Evolutionary conservation across 2,113 vertebrate species (phyloP).

Genomic region (Channa maculata): DNA sequence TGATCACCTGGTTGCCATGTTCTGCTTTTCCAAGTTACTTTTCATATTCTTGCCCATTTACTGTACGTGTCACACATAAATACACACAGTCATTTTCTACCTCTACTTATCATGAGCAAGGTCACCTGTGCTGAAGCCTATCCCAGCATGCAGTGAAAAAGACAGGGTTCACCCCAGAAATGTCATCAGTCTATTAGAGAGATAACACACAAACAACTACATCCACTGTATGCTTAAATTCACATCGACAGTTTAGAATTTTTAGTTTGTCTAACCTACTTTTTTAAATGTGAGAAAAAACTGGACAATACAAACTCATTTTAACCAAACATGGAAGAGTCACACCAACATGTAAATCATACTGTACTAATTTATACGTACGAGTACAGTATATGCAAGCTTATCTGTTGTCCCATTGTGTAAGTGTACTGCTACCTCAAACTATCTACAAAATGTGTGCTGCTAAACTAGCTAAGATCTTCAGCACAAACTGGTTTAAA

Average conservation of each 20-base stretch:
- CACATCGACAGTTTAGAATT: neutral
- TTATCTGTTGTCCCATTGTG: neutral
- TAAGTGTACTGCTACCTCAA: neutral
- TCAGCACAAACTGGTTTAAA: conserved; percentile 15
- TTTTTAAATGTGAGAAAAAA: neutral
- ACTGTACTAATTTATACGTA: neutral
- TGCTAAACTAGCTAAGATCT: conserved; percentile 4
- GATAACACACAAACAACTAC: neutral
- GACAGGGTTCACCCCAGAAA: neutral
- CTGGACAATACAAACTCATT: neutral
- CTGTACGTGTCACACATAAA: conserved; percentile 7
- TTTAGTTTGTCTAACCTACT: conserved; percentile 2
- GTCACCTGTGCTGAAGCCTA: too few relatives aligned
- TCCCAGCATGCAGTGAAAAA: conserved; percentile 1
- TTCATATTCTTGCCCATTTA: neutral
- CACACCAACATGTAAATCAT: neutral
- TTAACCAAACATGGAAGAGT: conserved; percentile 8
- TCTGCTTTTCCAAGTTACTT: neutral
- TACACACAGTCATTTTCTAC: conserved; percentile 3
- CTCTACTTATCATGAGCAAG: neutral
- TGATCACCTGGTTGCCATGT: conserved; percentile 22
- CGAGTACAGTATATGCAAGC: neutral
- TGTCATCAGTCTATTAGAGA: neutral
- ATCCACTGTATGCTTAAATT: too few relatives aligned
- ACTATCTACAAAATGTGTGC: too few relatives aligned